Evolutionary conservation across 2,113 vertebrate species (phyloP), one percentile per base, ranked within the genome.

Genomic region (Donacobius atricapilla): DNA sequence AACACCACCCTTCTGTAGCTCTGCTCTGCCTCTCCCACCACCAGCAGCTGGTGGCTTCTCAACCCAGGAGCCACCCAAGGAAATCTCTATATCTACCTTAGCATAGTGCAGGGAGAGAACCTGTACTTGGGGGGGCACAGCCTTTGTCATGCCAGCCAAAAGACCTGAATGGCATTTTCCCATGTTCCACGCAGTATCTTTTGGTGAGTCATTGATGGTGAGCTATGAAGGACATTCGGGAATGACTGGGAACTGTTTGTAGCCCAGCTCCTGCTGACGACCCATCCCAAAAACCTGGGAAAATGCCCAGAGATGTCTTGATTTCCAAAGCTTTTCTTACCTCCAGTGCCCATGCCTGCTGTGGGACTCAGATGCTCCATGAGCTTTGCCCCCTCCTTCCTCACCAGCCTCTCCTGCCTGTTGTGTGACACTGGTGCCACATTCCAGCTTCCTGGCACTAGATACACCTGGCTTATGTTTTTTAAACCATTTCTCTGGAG

Each of bases 381-480:
- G 0, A 39, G 25, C 6, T 17, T 58, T 77, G 9, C 9, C 18
- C 6, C 11, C 27, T 58, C 24, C 8, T 19, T 23, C 51, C 28
- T 9, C 3, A 0, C 7, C 16, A n/a, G 15, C 47, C n/a, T 75
- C 76, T 69, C 1, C 3, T 37, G 23, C 7, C 61, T 42, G 13
- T 31, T 64, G 30, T 33, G 6, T 9, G 72, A 12, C 9, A 17
- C n/a, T 1, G 1, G 25, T 64, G 11, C 5, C 58, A 27, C 37
- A 53, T 60, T n/a, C 20, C 6, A 4, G 31, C 9, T 79, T 54
- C 39, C 53, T 12, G 30, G 16, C 11, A 12, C 65, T n/a, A 48
- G 8, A 22, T 8, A 20, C 1, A 25, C 7, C 9, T 0, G 0
- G 8, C 54, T 83, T 25, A 19, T 6, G 1, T 13, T 51, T 58